Conservation (phyloP, 2,113 vertebrate genomes). For the Tupaia chinensis region DNA sequence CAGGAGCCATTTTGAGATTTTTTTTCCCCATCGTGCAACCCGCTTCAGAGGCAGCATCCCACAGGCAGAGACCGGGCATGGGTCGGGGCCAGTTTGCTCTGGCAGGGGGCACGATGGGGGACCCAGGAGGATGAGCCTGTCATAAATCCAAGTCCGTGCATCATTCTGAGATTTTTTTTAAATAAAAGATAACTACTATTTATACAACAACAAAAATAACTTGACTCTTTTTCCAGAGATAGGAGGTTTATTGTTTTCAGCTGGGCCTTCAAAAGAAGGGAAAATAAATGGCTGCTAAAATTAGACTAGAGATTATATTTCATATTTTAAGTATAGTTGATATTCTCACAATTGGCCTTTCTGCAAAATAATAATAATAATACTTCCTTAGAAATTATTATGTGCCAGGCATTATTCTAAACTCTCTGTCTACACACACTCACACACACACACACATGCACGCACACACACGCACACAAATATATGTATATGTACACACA, state of each 20-base stretch:
- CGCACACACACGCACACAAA: too few relatives aligned
- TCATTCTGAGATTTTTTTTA: slow-evolving; percentile 8
- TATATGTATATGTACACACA: background rate
- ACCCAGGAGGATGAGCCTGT: too few relatives aligned
- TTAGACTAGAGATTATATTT: slow-evolving; percentile 23
- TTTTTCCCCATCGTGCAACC: too few relatives aligned
- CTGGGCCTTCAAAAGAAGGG: slow-evolving; percentile 6
- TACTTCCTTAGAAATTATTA: too few relatives aligned
- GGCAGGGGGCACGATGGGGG: too few relatives aligned
- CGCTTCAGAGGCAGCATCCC: too few relatives aligned
- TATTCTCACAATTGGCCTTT: background rate
- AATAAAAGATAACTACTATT: background rate
- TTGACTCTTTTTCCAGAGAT: background rate
- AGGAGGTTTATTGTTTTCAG: slow-evolving; percentile 31
- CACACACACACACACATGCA: too few relatives aligned
- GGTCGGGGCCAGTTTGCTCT: too few relatives aligned
- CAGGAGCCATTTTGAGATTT: slow-evolving; percentile 6
- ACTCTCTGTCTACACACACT: too few relatives aligned
- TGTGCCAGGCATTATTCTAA: too few relatives aligned
- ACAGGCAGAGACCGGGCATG: too few relatives aligned
- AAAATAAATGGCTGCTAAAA: slow-evolving; percentile 26
- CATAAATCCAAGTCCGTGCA: too few relatives aligned
- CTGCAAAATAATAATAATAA: background rate
- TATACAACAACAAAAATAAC: background rate
- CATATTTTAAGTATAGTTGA: background rate